Conservation (phyloP, 2,888 invertebrate species). For the Polietes domitor region DNA sequence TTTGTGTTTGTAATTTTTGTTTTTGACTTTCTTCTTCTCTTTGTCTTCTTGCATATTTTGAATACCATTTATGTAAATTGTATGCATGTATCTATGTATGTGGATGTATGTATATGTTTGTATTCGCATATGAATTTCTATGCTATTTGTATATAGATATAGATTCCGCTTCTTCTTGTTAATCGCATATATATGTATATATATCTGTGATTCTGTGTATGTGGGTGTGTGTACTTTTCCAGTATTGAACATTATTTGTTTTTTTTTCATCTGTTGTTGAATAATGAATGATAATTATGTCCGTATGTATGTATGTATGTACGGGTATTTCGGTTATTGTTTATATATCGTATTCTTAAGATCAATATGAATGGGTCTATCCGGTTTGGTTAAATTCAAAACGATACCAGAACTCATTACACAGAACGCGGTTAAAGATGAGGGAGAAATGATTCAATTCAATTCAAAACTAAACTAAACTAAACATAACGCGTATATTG, state of each 20-base stretch:
- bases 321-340: constrained; percentile 48
- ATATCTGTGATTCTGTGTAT: constrained; percentile 26
- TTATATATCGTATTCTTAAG: constrained; percentile 29
- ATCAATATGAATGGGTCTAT: constrained; percentile 15
- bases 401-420: background rate
- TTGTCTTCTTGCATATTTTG: constrained; percentile 56
- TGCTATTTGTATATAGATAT: constrained; percentile 53
- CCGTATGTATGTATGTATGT: constrained; percentile 35
- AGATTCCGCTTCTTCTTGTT: constrained; percentile 34
- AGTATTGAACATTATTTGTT: background rate
- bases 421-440: background rate
- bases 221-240: constrained; percentile 23
- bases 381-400: constrained; percentile 6
- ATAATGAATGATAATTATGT: background rate
- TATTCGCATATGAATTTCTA: constrained; percentile 26
- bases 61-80: constrained; percentile 65
- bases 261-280: background rate
- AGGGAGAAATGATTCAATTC: constrained; percentile 10
- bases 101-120: constrained; percentile 51
- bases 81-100: constrained; percentile 48
- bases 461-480: constrained; percentile 9
- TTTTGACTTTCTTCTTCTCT: constrained; percentile 24
- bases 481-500: background rate
- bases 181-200: constrained; percentile 46
- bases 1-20: constrained; percentile 34